Conservation (phyloP, 2,888 invertebrate species). For the Caenorhabditis uteleia region DNA sequence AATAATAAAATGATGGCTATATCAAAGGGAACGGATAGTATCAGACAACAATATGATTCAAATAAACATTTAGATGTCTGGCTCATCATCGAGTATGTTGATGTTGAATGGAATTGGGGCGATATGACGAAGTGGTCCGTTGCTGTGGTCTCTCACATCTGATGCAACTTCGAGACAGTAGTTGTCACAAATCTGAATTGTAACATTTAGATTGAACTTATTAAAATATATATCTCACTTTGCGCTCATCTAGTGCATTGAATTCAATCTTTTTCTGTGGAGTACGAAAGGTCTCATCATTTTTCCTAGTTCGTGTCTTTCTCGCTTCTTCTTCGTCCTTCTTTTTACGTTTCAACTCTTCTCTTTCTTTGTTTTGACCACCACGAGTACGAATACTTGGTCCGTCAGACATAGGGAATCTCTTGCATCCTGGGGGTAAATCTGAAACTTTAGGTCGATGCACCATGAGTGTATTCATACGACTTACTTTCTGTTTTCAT, state of each 20-base stretch:
- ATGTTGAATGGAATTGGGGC: conserved; percentile 58
- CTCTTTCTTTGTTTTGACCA: conserved; percentile 21
- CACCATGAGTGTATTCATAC: too few relatives aligned
- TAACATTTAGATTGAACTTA: background rate
- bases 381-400: conserved; percentile 26
- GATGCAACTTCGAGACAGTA: conserved; percentile 57
- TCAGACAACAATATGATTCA: too few relatives aligned
- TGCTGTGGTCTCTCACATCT: conserved; percentile 39
- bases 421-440: background rate
- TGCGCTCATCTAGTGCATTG: conserved; percentile 46
- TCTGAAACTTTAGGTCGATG: too few relatives aligned
- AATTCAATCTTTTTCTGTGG: conserved; percentile 37
- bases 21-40: too few relatives aligned
- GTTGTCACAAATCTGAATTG: conserved; percentile 54
- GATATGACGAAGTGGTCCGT: conserved; percentile 35
- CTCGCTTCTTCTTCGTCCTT: conserved; percentile 1
- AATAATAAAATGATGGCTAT: too few relatives aligned
- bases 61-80: conserved; percentile 11
- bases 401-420: conserved; percentile 27
- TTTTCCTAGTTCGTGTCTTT: conserved; percentile 3
- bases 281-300: conserved; percentile 26
- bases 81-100: conserved; percentile 42
- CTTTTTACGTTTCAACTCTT: conserved; percentile 21
- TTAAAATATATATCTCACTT: conserved; percentile 19
- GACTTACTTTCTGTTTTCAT: conserved; percentile 16